Evolutionary conservation across 2,888 invertebrate genomes (phyloP), one percentile per base, ranked within the genome.

Genomic region (Caenorhabditis sp.): DNA sequence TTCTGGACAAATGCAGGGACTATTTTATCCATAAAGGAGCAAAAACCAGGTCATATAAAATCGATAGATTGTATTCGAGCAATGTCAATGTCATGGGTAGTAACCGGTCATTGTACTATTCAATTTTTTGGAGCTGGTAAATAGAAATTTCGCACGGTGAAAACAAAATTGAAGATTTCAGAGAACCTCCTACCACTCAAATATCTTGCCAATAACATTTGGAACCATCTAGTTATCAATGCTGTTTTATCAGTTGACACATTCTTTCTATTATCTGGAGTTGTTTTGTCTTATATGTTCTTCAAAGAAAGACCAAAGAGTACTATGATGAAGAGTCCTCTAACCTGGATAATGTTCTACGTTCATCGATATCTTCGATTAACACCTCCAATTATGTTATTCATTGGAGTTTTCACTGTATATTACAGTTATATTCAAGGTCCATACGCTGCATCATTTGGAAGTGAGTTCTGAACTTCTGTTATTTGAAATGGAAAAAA

Each of bases 231-330:
- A 0, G 43, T 80, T 0, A 64, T 67, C 52, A 82, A 81, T 56
- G 76, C 81, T 5, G 67, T 75, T 21, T 68, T 82, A 10, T 71
- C 81, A 25, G 84, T 84, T 0, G 84, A 84, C 58, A 74, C 84
- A 0, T 84, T 84, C 65, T 82, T 84, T 58, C 74, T 83, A 27
- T 54, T 82, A 12, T 80, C 82, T n/a, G 84, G 84, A 36, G 56
- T 84, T 21, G 73, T 84, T 1, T 67, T 84, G 1, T 38, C 82
- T 4, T 84, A 78, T 58, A 43, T 82, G n/a, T 83, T 83, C 66
- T 84, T 84, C 67, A 80, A 78, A 62, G 62, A 23, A 7, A 58
- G 31, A 23, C 68, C 60, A 21, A 68, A 50, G 12, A 56, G 27
- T n/a, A 36, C 25, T 56, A 38, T 52, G 31, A 43, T 73, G 2